Base-by-base conservation (phyloP, 35 echinoderm and acorn worm genomes). In the Chiridota heheva region DNA sequence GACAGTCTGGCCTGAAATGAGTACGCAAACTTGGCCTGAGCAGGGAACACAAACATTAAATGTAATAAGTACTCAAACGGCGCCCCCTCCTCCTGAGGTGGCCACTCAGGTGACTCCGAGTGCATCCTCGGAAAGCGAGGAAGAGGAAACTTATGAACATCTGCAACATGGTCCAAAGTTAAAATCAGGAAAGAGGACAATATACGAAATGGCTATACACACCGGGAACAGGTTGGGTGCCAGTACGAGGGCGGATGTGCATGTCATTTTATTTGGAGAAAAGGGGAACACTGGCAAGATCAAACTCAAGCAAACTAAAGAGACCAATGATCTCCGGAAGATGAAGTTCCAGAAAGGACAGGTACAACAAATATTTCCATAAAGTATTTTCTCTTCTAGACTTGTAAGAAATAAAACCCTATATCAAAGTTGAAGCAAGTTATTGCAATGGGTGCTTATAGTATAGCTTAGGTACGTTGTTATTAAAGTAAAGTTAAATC, bases 201-300 rank as follows among this genome's bases (percentile, higher is more conserved):
- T 98, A 6, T 98, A 98, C 48, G 95, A 98, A 74, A 45, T 98
- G 72, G 80, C 85, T 7, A 87, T 98, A 7, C 88, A 91, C 44
- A 98, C 95, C 24, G 95, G 95, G 20, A 88, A 81, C 48, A 71
- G 89, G 33, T 75, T 92, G 6, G 95, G 95, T n/a, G 95, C 95
- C 3, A 88, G 89, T 60, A 98, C 95, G 4, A 91, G 73, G 61
- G 95, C 95, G 2, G 95, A 98, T 71, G 81, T 98, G 12, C 85
- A 87, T 63, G 76, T 98, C 18, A 98, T 81, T 4, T 70, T 98
- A 20, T 98, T 88, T 51, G 95, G 95, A 44, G 85, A 88, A 70
- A 92, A 84, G 57, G 95, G 95, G 1, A 98, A 98, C 51, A 91
- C 95, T 34, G 95, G 95, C 13, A 98, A 98, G 86, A 98, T 98